Evolutionary conservation across 1,140 invertebrate genomes (phyloP), one percentile per base, ranked within the genome.

Genomic region (Anadara kagoshimensis): DNA sequence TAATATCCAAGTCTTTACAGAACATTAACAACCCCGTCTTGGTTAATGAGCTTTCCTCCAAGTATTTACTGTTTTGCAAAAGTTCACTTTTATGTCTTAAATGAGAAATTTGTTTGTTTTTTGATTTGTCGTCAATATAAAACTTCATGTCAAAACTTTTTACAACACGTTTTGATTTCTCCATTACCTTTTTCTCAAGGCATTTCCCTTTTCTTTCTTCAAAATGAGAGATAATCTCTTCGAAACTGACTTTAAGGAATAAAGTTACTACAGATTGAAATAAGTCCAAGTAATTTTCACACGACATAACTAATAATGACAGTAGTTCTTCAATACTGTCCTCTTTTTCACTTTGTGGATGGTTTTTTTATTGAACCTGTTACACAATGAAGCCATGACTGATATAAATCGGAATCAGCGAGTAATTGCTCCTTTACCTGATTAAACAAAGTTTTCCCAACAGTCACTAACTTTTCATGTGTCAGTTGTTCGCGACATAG

Each of bases 71-170:
- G 62, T 69, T 62, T 16, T 61, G 24, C 44, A 53, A n/a, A 20
- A 69, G 10, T 62, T 69, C 68, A 26, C 44, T 29, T 36, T 69
- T 69, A 20, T 51, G 12, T 22, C 59, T 45, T n/a, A 70, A 54
- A 54, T 54, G 58, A 22, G 47, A 54, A 11, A 5, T n/a, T 5
- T 36, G 4, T 63, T 70, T 63, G 18, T 63, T 44, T 16, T 41
- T 18, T n/a, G 47, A 63, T 11, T 49, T 70, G 43, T 63, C 68
- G 0, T 70, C 10, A 5, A 4, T 63, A 5, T 16, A 53, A 51
- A 56, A 63, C 10, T 63, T 24, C 49, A 70, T 62, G 26, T 70
- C 44, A n/a, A 70, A 63, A 63, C 10, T 10, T 5, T 10, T 16
- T 53, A 56, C 11, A 43, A 18, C 1, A 8, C 22, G 5, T 62